Evolutionary conservation across 2,113 vertebrate genomes (phyloP).

Genomic region (Hydropotes inermis): DNA sequence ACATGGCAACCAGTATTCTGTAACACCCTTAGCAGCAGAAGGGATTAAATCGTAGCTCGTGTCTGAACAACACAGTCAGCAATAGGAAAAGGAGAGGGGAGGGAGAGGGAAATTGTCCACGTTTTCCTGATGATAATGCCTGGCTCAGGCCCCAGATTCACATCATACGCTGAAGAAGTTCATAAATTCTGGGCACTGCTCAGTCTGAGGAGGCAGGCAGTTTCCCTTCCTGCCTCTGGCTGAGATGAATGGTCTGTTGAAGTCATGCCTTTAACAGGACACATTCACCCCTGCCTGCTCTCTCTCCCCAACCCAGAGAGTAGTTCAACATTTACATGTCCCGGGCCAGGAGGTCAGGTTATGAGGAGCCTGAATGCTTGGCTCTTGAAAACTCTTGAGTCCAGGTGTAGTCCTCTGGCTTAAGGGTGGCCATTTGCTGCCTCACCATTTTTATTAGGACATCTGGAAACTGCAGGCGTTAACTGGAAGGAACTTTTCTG

Average conservation of each 20-base stretch:
- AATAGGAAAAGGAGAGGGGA: not conserved
- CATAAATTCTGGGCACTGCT: conserved; percentile 57
- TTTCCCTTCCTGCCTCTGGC: not conserved
- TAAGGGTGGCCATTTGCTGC: not conserved
- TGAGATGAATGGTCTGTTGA: not conserved
- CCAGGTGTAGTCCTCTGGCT: not conserved
- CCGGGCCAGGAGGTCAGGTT: not conserved
- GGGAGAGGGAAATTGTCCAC: not conserved
- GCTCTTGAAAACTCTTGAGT: conserved; percentile 18
- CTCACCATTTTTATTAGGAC: conserved; percentile 3
- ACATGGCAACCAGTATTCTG: conserved; percentile 9
- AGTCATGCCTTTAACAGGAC: not conserved
- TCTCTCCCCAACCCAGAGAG: not conserved
- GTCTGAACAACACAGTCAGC: conserved; percentile 46
- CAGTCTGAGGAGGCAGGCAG: not conserved
- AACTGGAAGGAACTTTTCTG: not conserved
- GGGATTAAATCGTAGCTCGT: conserved; percentile 30
- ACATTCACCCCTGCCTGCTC: conserved; percentile 2
- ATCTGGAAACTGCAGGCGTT: not conserved
- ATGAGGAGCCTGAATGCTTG: not conserved
- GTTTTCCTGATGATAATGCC: conserved; percentile 34
- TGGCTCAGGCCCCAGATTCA: conserved; percentile 44
- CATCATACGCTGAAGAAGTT: conserved; percentile 35
- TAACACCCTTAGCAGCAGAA: conserved; percentile 35
- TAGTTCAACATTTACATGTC: not conserved